These are phyloP conservation scores for Drosophila hamatofila DNA, from an alignment of 2,888 invertebrate species.

Conservation along the genomic window DNA sequence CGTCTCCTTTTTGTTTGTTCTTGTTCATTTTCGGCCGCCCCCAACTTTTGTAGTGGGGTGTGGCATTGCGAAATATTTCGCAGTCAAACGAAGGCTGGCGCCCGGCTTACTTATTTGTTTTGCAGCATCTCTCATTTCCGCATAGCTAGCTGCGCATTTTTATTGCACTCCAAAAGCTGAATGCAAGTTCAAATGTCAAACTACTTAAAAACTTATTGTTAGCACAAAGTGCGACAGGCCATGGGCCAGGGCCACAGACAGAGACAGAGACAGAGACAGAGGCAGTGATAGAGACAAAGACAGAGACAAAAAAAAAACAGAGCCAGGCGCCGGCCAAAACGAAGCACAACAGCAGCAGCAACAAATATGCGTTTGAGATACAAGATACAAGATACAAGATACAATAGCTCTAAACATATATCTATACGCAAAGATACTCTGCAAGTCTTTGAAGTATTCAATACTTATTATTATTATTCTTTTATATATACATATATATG, in stretches of 20 bases:
- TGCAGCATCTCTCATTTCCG: slow-evolving; percentile 75
- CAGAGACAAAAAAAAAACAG: neutral
- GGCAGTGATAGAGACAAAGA: slow-evolving; percentile 2
- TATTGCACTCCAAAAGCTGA: slow-evolving; percentile 72
- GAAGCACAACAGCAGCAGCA: slow-evolving; percentile 34
- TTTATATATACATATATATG: no score
- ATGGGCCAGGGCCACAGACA: slow-evolving; percentile 6
- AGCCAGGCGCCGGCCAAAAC: neutral
- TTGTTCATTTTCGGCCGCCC: slow-evolving; percentile 30
- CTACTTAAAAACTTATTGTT: slow-evolving; percentile 81
- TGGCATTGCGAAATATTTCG: slow-evolving; percentile 6
- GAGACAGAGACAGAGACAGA: neutral
- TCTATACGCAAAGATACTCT: slow-evolving; percentile 25
- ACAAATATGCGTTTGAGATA: slow-evolving; percentile 11
- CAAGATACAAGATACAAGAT: slow-evolving; percentile 9
- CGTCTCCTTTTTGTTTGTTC: slow-evolving; percentile 25
- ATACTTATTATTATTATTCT: no score
- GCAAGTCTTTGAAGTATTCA: neutral
- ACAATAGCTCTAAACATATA: neutral
- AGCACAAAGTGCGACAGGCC: slow-evolving; percentile 64
- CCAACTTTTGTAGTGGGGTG: slow-evolving; percentile 8
- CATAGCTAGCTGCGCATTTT: slow-evolving; percentile 74
- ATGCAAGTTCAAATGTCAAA: slow-evolving; percentile 81
- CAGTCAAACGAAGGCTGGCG: slow-evolving; percentile 17
- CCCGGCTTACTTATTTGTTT: slow-evolving; percentile 69